These are phyloP conservation scores for Gasterosteus nipponicus DNA, from an alignment of 2,113 vertebrate species.

Conservation along the genomic window DNA sequence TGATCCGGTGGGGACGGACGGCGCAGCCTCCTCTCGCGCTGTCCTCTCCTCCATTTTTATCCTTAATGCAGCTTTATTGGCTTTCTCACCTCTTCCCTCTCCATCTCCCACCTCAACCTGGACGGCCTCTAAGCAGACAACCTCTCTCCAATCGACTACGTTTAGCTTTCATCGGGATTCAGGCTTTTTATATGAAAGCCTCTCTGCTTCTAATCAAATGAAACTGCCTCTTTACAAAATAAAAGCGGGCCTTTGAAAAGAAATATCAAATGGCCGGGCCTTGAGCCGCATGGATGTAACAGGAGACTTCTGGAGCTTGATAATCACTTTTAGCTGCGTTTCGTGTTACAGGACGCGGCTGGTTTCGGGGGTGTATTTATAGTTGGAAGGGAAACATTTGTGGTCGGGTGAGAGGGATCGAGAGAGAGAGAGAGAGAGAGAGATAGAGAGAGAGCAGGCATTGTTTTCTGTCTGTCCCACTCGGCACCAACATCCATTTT, in stretches of 20 bases:
- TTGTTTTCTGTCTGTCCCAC: constrained; percentile 50
- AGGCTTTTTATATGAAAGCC: constrained; percentile 64
- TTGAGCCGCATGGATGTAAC: constrained; percentile 50
- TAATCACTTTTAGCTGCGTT: constrained; percentile 66
- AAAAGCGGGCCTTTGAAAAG: constrained; percentile 26
- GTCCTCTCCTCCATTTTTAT: constrained; percentile 16
- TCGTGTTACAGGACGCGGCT: constrained; percentile 66
- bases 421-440: constrained; percentile 44
- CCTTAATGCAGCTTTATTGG: constrained; percentile 39
- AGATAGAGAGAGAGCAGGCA: constrained; percentile 38
- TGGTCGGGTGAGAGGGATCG: constrained; percentile 56
- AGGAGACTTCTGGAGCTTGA: constrained; percentile 60
- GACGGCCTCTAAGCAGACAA: constrained; percentile 40
- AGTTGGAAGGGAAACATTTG: constrained; percentile 72
- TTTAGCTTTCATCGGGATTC: constrained; percentile 49
- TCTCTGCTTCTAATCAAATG: constrained; percentile 61
- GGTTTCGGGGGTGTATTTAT: constrained; percentile 70
- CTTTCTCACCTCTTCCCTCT: constrained; percentile 53
- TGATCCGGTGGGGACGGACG: constrained; percentile 9
- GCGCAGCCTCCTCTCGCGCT: background rate
- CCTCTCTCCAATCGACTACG: constrained; percentile 48
- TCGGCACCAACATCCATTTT: constrained; percentile 50
- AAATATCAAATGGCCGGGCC: constrained; percentile 42
- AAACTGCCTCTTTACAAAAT: constrained; percentile 49
- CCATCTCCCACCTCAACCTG: constrained; percentile 36